A percentile compares a stretch with the other conserved stretches of the same genome.
Conservation (phyloP, 2,888 invertebrate genomes). For the Hetaerina titia region DNA sequence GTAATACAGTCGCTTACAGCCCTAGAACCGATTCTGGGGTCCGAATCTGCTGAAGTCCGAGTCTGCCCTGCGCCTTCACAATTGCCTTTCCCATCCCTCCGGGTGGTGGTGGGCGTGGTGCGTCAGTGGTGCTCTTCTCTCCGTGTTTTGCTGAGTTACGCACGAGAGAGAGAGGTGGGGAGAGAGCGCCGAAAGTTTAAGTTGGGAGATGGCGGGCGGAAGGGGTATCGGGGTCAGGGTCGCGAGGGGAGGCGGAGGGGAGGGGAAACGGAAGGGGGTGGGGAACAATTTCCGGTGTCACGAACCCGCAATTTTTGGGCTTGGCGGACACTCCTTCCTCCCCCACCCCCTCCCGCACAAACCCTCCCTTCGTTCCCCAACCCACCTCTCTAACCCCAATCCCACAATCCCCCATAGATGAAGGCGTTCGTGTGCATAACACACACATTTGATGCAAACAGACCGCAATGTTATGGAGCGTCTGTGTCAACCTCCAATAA, state of each 20-base stretch:
- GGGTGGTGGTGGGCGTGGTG: not conserved
- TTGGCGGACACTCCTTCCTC: not conserved
- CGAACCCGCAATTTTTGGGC: not conserved
- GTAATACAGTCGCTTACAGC: too few relatives aligned
- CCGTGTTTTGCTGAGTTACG: not conserved
- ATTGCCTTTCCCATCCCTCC: not conserved
- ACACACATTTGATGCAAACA: too few relatives aligned
- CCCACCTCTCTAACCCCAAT: too few relatives aligned
- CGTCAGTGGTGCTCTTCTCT: not conserved
- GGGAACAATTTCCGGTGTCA: slow-evolving; percentile 50
- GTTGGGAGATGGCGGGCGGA: not conserved
- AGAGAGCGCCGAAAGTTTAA: slow-evolving; percentile 2
- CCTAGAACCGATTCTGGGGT: too few relatives aligned
- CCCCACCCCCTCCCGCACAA: not conserved
- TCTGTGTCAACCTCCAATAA: too few relatives aligned
- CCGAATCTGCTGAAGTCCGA: too few relatives aligned
- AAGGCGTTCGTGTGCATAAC: too few relatives aligned
- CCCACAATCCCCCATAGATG: too few relatives aligned
- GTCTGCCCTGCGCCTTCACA: too few relatives aligned
- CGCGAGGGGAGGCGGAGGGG: not conserved
- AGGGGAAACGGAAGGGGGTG: not conserved
- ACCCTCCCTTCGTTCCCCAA: too few relatives aligned
- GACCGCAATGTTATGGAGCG: too few relatives aligned
- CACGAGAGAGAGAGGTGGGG: too few relatives aligned
- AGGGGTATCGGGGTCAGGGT: slow-evolving; percentile 24